These are phyloP conservation scores for Tupaia chinensis DNA, from an alignment of 2,113 vertebrate species.

Conservation along the genomic window DNA sequence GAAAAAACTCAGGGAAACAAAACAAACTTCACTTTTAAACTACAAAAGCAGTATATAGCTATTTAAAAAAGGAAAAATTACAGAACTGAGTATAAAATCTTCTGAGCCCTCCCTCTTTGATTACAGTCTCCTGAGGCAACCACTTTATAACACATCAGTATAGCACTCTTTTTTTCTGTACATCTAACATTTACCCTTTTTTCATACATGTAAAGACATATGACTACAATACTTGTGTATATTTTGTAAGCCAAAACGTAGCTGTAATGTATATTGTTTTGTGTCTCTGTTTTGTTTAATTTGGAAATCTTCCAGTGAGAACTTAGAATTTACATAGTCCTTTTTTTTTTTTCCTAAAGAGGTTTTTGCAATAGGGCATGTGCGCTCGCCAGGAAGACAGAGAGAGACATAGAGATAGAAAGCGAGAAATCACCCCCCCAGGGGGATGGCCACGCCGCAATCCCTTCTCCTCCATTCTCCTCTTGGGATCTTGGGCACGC, in stretches of 20 bases:
- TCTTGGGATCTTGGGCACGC: too few relatives aligned
- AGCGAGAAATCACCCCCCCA: too few relatives aligned
- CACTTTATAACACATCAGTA: not conserved
- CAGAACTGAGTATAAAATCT: not conserved
- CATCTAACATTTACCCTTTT: not conserved
- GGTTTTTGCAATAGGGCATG: too few relatives aligned
- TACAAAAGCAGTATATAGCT: conserved; percentile 6
- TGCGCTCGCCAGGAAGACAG: too few relatives aligned
- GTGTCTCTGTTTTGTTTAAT: conserved; percentile 25
- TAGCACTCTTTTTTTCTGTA: not conserved
- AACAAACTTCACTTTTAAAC: conserved; percentile 10
- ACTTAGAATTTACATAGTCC: not conserved
- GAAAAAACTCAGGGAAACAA: not conserved
- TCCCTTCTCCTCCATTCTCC: too few relatives aligned
- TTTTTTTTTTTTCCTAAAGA: not conserved
- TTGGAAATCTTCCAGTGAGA: not conserved
- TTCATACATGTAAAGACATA: not conserved
- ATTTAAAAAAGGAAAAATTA: conserved; percentile 20
- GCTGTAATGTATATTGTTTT: not conserved
- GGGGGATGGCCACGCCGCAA: too few relatives aligned
- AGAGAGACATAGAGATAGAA: too few relatives aligned
- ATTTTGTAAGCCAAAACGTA: not conserved
- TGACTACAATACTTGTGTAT: not conserved
- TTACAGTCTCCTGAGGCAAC: not conserved
- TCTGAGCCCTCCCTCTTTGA: not conserved